Conservation (phyloP, 2,888 invertebrate genomes). For the Penaeus monodon region DNA sequence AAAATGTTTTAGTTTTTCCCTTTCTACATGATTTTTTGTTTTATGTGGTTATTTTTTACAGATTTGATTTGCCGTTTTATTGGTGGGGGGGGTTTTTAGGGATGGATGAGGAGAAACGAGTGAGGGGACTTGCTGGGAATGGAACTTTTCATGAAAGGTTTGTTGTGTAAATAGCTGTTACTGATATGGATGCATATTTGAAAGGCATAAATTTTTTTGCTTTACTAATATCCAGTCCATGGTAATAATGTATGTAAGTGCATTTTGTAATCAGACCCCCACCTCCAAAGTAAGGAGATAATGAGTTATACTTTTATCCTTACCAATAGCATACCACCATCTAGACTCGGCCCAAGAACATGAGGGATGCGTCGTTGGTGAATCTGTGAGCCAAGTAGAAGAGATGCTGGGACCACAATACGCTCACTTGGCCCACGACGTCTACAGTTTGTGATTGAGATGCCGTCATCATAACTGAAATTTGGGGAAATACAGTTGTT, state of each 20-base stretch:
- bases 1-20: neutral
- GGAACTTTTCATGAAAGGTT: slow-evolving; percentile 50
- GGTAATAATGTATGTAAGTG: neutral
- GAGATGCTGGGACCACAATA: slow-evolving; percentile 30
- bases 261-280: neutral
- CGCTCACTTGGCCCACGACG: slow-evolving; percentile 29
- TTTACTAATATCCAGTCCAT: neutral
- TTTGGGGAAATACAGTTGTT: no score
- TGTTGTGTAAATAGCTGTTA: neutral
- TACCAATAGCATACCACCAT: slow-evolving; percentile 40
- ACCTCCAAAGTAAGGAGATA: neutral
- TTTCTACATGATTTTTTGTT: neutral
- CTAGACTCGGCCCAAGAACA: slow-evolving; percentile 48
- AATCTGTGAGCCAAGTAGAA: slow-evolving; percentile 37
- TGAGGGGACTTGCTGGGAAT: slow-evolving; percentile 48
- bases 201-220: neutral
- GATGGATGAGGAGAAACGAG: slow-evolving; percentile 62
- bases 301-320: neutral
- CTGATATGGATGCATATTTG: neutral
- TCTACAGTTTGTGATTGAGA: slow-evolving; percentile 51
- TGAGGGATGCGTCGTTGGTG: slow-evolving; percentile 46
- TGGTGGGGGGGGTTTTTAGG: slow-evolving; percentile 48
- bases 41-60: neutral
- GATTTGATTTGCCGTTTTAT: slow-evolving; percentile 31
- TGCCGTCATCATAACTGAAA: slow-evolving; percentile 43